Evolutionary conservation across 1,140 invertebrate genomes (phyloP), one percentile per base, ranked within the genome.

Genomic region (Dryas iulia): DNA sequence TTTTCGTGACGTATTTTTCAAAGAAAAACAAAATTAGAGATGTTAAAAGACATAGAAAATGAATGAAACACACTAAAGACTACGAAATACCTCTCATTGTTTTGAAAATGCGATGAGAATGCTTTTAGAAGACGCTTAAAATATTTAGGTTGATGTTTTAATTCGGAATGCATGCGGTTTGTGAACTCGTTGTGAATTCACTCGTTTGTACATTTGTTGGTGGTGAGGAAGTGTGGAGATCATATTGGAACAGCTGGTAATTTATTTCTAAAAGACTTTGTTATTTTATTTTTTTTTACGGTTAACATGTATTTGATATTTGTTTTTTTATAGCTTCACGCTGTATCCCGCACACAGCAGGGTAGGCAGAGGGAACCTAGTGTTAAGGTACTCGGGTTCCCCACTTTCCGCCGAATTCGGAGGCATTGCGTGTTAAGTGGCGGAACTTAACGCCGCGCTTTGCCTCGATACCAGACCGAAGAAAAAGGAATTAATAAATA

Each of bases 1-100:
- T 78, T 82, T 80, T 64, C 76, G 76, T 85, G 69, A 76, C 71
- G 77, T 72, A 79, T 81, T 73, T 69, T 52, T 62, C 33, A 69
- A 64, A 54, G 39, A 53, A 53, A 56, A 64, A 57, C 5, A 60
- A 28, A 25, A 67, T 21, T 56, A 56, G 18, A 54, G 21, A 56
- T 56, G 24, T 56, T 24, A 24, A 23, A 53, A n/a, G n/a, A n/a
- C n/a, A 2, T 24, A 53, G 52, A 24, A 26, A 5, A 25, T 24
- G 24, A 25, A 25, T 56, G 8, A 26, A 56, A 25, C 10, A 56
- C 21, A 26, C 23, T 56, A 25, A 26, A 56, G 7, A 21, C 39
- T 47, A 21, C 14, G n/a, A 26, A 33, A 33, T 53, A 23, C 14
- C n/a, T 28, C 21, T 63, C 35, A 5, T 6, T 5, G 11, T 25